A percentile compares a stretch with the other conserved stretches of the same genome.
Evolutionary conservation across 2,113 vertebrate genomes (phyloP).

Genomic region (Mus pahari): DNA sequence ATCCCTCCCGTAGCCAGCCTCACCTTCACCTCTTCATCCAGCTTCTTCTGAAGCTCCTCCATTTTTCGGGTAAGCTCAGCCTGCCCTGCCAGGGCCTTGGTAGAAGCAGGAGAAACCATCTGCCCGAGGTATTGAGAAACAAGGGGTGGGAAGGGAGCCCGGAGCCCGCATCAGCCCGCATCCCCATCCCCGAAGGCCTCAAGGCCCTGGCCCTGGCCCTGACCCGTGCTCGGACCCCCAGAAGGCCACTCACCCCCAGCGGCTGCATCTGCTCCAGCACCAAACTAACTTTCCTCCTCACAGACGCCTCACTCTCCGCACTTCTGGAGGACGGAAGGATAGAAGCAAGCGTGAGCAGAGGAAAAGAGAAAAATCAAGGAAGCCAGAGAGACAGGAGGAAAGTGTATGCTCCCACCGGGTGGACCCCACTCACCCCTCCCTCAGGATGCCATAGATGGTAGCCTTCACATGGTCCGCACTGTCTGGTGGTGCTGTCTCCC

Average conservation of each 20-base stretch:
- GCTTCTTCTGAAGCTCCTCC: constrained; percentile 88
- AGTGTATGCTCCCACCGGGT: rapidly evolving
- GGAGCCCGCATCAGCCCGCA: no score
- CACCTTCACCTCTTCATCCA: constrained; percentile 89
- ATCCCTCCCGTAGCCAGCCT: not conserved
- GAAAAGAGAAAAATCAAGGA: not conserved
- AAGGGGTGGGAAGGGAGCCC: not conserved
- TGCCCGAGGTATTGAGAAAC: not conserved
- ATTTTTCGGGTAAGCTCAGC: constrained; percentile 86
- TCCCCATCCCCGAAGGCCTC: not conserved
- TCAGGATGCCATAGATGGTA: constrained; percentile 91
- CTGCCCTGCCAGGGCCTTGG: constrained; percentile 77
- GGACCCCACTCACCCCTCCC: constrained; percentile 89
- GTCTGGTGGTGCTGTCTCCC: constrained; percentile 86
- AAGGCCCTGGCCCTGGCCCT: not conserved
- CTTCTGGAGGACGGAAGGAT: constrained; percentile 83
- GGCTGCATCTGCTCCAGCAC: constrained; percentile 91
- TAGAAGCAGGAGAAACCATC: constrained; percentile 67
- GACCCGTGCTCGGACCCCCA: not conserved
- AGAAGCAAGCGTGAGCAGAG: not conserved
- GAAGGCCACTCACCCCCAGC: constrained; percentile 86
- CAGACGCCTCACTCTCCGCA: constrained; percentile 87
- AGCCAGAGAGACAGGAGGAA: not conserved
- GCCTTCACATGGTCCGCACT: constrained; percentile 88
- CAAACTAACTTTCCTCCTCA: constrained; percentile 89